Evolutionary conservation across 2,797 vertebrate genomes (phyloP), one percentile per base, ranked within the genome.

Genomic region (Molothrus aeneus): DNA sequence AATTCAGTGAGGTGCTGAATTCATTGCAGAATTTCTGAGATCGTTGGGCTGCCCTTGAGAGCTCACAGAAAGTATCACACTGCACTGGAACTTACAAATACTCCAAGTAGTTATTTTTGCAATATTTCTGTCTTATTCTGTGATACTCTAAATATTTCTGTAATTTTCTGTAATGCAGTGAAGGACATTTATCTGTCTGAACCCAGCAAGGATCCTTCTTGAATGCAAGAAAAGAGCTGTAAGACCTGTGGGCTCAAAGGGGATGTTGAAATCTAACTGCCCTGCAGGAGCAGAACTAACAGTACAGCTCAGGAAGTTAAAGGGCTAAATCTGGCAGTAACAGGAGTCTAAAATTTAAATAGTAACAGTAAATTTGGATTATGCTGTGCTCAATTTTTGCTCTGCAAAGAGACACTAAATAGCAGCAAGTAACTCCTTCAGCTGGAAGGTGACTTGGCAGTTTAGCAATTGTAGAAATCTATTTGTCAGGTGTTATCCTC

Each of bases 401-500:
- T 53, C 68, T 53, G 78, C 66, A 47, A 83, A 66, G 31, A 61
- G 22, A 57, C 24, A 40, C 24, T 50, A 69, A 85, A 63, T 6
- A 82, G 57, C 69, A 72, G 45, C 17, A 65, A 82, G 29, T 68
- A 70, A 70, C 45, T 96, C 74, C 38, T 70, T 82, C 64, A 69
- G 50, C 80, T 61, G 25, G 53, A 95, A 94, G 38, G 86, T 96
- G 95, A 94, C 86, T 93, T 90, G 90, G 91, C 90, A 95, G 56
- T 90, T 86, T 34, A 86, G 83, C 34, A 82, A 47, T 4, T 80
- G 78, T 61, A 82, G 42, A 84, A 88, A 74, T 77, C 45, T 66
- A 4, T 78, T 93, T 57, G 48, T 64, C 70, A 93, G 48, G 28
- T 73, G 45, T 47, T 80, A 64, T 13, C 65, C 66, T 68, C 54